phyloP scores from a whole-genome alignment of 2,797 vertebrate species.

The Onychomys leucogaster region DNA sequence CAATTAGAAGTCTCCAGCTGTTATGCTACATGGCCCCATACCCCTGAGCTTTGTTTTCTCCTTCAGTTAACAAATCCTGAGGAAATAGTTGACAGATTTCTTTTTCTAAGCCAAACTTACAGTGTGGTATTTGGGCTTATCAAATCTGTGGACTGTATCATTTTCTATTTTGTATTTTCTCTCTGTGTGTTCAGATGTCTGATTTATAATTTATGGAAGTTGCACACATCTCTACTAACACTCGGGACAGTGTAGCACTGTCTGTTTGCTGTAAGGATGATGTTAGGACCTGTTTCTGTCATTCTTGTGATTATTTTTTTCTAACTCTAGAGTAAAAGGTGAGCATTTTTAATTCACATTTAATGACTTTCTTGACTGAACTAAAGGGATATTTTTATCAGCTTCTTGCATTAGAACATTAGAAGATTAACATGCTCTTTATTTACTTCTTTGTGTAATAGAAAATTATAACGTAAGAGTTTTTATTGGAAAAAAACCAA shows the following conservation, averaged over 20 bases:
- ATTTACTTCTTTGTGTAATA: neutral
- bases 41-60: neutral
- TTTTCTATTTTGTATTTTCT: slow-evolving; percentile 11
- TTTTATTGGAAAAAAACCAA: neutral
- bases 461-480: neutral
- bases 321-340: neutral
- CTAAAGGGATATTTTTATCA: neutral
- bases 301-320: neutral
- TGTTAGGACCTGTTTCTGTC: neutral
- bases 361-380: neutral
- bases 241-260: neutral
- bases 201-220: slow-evolving; percentile 39
- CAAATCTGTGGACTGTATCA: neutral
- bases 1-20: slow-evolving; percentile 50
- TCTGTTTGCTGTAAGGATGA: slow-evolving; percentile 5
- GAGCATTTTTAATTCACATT: neutral
- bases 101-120: slow-evolving; percentile 50
- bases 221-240: neutral
- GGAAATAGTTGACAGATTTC: slow-evolving; percentile 3
- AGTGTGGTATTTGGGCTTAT: slow-evolving; percentile 52
- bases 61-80: slow-evolving; percentile 17
- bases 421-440: neutral
- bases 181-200: slow-evolving; percentile 42
- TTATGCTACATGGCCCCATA: neutral
- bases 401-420: neutral